phyloP scores from a whole-genome alignment of 92 coral and sea anemone species.

The Epizoanthus fatuus region DNA sequence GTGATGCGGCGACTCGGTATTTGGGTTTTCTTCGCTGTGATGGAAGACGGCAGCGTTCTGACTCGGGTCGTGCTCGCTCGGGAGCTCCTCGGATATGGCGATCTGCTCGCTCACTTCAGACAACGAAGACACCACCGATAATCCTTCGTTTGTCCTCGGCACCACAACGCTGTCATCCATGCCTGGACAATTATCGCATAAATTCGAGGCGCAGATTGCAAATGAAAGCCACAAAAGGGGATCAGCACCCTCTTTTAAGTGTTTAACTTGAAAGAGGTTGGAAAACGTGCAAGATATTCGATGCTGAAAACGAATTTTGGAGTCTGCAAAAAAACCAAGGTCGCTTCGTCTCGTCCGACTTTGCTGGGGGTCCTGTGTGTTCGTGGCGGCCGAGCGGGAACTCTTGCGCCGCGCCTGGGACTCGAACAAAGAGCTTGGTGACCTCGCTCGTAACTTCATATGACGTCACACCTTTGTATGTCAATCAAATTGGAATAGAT shows the following conservation, averaged over 20 bases:
- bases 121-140: slow-evolving; percentile 99
- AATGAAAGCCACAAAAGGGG: background rate
- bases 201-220: background rate
- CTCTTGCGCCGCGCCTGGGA: slow-evolving; percentile 2
- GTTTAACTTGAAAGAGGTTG: background rate
- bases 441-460: too few relatives aligned
- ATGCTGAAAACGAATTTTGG: slow-evolving; percentile 35
- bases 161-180: slow-evolving; percentile 96
- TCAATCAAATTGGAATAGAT: too few relatives aligned
- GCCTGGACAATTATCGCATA: slow-evolving; percentile 4
- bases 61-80: slow-evolving; percentile 97
- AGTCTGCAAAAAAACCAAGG: slow-evolving; percentile 26
- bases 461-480: too few relatives aligned
- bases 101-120: slow-evolving; percentile 99
- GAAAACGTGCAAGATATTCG: background rate
- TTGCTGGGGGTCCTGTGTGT: slow-evolving; percentile 79
- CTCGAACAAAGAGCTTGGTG: background rate
- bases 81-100: slow-evolving; percentile 99
- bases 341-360: slow-evolving; percentile 67
- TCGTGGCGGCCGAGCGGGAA: slow-evolving; percentile 80
- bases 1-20: slow-evolving; percentile 61
- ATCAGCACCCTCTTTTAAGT: background rate
- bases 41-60: slow-evolving; percentile 76
- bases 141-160: slow-evolving; percentile 97
- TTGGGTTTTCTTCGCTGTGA: slow-evolving; percentile 77